Evolutionary conservation across 2,797 vertebrate species (phyloP), one percentile per base, ranked within the genome.

Genomic region (Poeciliopsis infans): DNA sequence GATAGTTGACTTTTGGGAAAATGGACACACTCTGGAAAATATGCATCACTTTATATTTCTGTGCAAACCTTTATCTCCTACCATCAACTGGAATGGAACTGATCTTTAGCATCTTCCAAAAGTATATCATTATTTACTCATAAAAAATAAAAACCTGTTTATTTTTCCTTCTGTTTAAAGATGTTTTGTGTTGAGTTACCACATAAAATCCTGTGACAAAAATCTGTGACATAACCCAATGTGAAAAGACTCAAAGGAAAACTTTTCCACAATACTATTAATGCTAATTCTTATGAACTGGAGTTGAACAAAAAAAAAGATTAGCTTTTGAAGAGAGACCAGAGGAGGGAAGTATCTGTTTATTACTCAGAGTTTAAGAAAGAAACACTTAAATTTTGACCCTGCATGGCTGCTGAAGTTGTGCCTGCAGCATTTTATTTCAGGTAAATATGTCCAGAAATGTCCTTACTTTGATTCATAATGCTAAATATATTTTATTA

Each of bases 1-100:
- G 82, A 90, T 87, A 80, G 82, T 85, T 89, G 86, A 86, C 87
- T 79, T 77, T 86, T 83, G 46, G 84, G 72, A 79, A 87, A 93
- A 89, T 87, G 92, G 92, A 91, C 89, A 86, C 6, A 46, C 81
- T 84, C n/a, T 59, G 61, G 18, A 86, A 86, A 73, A 85, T 79
- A 70, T 43, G 53, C 70, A 57, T 71, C 85, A 78, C 83, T 90
- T 82, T 43, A 87, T 1, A n/a, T 76, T 79, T 77, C 75, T 78
- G 72, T 70, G 78, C 49, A 80, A 88, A 88, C 88, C 89, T 88
- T 83, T 77, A 75, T 68, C 47, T 28, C 41, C 51, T 13, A 41
- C 33, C 39, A 47, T 43, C 28, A 66, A 15, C 64, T 31, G 41
- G 25, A 80, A 2, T 68, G 16, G 39, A 82, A 77, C 13, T 16